phyloP scores from a whole-genome alignment of 1,140 invertebrate genomes.

The Rhizoglyphus robini region DNA sequence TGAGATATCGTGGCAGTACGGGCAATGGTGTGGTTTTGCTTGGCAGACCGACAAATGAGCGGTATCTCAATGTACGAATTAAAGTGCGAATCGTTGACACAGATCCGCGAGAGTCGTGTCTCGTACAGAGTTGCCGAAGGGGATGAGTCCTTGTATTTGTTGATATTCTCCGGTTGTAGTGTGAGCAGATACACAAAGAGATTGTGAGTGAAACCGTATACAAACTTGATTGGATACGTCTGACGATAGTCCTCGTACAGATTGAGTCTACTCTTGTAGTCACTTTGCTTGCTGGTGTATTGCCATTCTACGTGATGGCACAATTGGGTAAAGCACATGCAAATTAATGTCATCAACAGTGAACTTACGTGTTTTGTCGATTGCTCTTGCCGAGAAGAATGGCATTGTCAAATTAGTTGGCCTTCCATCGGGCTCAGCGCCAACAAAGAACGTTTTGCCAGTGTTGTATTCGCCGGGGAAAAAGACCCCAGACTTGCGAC shows the following conservation, averaged over 20 bases:
- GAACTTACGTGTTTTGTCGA: neutral
- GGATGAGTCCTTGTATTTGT: too few relatives aligned
- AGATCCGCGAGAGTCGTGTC: slow-evolving; percentile 27
- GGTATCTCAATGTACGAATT: slow-evolving; percentile 29
- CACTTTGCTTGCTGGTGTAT: neutral
- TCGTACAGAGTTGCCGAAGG: slow-evolving; percentile 16
- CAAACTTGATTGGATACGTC: neutral
- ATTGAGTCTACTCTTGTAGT: neutral
- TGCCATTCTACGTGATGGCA: too few relatives aligned
- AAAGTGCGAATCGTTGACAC: slow-evolving; percentile 25
- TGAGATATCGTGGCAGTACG: neutral
- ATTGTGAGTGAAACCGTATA: neutral
- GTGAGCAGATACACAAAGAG: neutral
- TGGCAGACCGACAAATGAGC: slow-evolving; percentile 22
- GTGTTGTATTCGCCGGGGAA: neutral
- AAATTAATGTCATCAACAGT: neutral
- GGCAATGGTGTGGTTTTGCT: neutral
- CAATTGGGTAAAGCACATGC: neutral
- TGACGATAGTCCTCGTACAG: neutral
- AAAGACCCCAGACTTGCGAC: neutral
- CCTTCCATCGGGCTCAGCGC: neutral
- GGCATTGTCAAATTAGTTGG: neutral
- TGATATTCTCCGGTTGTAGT: neutral
- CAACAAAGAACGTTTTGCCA: neutral
- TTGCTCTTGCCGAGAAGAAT: neutral